phyloP scores from a whole-genome alignment of 2,888 invertebrate genomes.

The Dione juno region DNA sequence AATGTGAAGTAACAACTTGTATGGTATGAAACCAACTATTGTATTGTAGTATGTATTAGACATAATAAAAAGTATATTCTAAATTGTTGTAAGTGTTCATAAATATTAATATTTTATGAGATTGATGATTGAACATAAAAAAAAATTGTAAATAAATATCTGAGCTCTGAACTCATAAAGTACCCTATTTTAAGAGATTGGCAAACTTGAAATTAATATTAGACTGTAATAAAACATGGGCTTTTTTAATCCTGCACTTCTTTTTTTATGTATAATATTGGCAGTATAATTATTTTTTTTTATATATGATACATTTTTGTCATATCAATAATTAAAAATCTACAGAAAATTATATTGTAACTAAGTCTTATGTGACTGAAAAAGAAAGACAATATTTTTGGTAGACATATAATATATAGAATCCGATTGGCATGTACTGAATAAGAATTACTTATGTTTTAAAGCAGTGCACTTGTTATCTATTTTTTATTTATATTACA shows the following conservation, averaged over 20 bases:
- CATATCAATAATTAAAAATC: conserved; percentile 54
- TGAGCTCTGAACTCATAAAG: conserved; percentile 53
- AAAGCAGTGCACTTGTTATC: conserved; percentile 33
- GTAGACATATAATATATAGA: conserved; percentile 40
- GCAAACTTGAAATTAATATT: conserved; percentile 36
- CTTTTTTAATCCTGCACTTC: conserved; percentile 36
- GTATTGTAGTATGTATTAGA: conserved; percentile 61
- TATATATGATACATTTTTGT: conserved; percentile 44
- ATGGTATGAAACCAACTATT: conserved; percentile 7
- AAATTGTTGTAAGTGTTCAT: conserved; percentile 82
- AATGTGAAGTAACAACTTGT: background rate
- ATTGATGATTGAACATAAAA: conserved; percentile 57
- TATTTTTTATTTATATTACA: conserved; percentile 31
- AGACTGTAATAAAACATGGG: conserved; percentile 18
- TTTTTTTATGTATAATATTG: conserved; percentile 20
- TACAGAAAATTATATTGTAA: conserved; percentile 36
- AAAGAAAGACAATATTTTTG: conserved; percentile 65
- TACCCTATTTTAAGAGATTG: conserved; percentile 47
- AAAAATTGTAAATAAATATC: conserved; percentile 49
- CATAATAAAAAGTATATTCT: conserved; percentile 68
- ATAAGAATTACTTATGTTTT: conserved; percentile 18
- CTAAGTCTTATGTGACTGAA: conserved; percentile 52
- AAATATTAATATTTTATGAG: conserved; percentile 73
- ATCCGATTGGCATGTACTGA: conserved; percentile 2
- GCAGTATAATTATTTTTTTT: conserved; percentile 10